Percentiles rank a stretch among this genome's conserved stretches.
These are phyloP conservation scores for Holacanthus passer DNA, from an alignment of 2,113 vertebrate genomes.

Conservation along the genomic window DNA sequence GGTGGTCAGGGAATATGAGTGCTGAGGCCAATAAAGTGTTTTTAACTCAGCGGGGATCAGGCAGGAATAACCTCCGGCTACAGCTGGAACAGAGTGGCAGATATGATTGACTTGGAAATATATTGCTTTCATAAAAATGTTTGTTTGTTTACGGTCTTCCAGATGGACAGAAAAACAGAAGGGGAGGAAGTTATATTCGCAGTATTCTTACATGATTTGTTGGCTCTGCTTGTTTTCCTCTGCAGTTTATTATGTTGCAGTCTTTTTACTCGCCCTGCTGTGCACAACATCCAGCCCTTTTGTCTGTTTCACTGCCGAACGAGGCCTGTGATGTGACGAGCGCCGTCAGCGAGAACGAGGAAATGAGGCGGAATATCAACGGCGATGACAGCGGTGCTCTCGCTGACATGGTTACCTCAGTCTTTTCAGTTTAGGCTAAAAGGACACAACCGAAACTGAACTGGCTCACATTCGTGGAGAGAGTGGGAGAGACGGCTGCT, in stretches of 20 bases:
- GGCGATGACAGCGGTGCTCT: conserved; percentile 22
- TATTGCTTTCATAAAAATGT: conserved; percentile 63
- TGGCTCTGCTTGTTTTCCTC: neutral
- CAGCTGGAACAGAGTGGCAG: conserved; percentile 12
- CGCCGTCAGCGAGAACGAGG: neutral
- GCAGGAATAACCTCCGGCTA: conserved; percentile 54
- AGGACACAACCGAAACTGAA: conserved; percentile 10
- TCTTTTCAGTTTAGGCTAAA: conserved; percentile 18
- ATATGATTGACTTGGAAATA: conserved; percentile 53
- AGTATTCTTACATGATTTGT: conserved; percentile 2
- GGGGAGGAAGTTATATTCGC: neutral
- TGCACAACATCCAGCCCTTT: conserved; percentile 2
- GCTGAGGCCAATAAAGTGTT: conserved; percentile 57
- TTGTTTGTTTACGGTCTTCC: conserved; percentile 24
- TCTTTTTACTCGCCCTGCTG: conserved; percentile 1
- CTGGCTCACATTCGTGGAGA: neutral
- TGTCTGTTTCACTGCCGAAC: neutral
- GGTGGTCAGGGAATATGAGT: conserved; percentile 44
- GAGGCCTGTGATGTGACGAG: conserved; percentile 28
- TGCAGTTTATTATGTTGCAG: neutral
- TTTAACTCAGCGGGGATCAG: conserved; percentile 37
- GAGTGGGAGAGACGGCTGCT: conserved; percentile 25
- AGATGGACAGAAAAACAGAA: neutral
- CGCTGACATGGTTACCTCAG: conserved; percentile 60
- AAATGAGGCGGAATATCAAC: conserved; percentile 22